Base-by-base conservation (phyloP, 2,797 vertebrate species). In the Kryptolebias ocellatus region DNA sequence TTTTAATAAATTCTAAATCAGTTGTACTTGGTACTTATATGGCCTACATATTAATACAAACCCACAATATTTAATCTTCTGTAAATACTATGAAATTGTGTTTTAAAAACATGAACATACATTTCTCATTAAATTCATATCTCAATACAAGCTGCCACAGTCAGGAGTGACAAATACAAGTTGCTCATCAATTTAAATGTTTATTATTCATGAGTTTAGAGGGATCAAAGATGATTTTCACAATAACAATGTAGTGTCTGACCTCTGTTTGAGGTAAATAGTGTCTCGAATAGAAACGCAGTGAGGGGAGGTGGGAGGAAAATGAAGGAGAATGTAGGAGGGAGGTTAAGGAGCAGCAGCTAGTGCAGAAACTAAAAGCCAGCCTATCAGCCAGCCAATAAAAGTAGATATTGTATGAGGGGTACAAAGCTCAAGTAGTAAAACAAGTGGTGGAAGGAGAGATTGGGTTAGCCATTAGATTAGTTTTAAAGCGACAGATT, bases 401-500 rank as follows among this genome's bases (percentile, higher is more conserved):
- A 42, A 60, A 67, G 31, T 75, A 58, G 64, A 78, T 64, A 42
- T 12, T 42, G 39, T 12, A 69, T 72, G 63, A 78, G 44, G 75
- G 73, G 72, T 54, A 81, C 83, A 80, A 84, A 85, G 84, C 78
- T 85, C 63, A 83, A 72, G 68, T 86, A 64, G 56, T 76, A 66
- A 59, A 77, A 74, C 54, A 59, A 37, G 16, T 27, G 34, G 57
- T 44, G 57, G 57, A 39, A 72, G 76, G 87, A 87, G 76, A 91
- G 88, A 93, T 92, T 85, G 79, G 92, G 91, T 97, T 95, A 97
- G 96, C 94, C 76, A 86, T 87, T 82, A 70, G 83, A 84, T 93
- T 90, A 92, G 89, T 90, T 87, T 85, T 86, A 70, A 93, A 95
- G 95, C 93, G 88, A 94, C 93, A 95, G 95, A 90, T 95, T 94